Base-by-base conservation (phyloP, 53 echinoderm and acorn worm genomes). In the Patiria pectinifera region DNA sequence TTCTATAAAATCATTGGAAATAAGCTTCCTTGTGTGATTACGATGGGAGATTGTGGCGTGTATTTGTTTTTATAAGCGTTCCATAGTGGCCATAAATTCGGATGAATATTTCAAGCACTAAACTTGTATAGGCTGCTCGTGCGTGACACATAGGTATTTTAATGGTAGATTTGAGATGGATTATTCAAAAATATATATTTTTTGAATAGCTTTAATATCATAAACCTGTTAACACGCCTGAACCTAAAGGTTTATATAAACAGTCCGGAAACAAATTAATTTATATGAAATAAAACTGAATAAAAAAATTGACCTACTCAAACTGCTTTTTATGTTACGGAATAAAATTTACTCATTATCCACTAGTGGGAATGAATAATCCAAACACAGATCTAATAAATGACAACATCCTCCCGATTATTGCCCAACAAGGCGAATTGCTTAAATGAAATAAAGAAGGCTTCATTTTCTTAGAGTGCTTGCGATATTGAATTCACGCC, bases 61-160 rank as follows among this genome's bases (percentile, higher is more conserved):
- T 74, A 21, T 74, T 74, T 74, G 74, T 74, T 74, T 74, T 74
- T n/a, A 74, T 74, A 74, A 74, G 24, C 74, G 24, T 21, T 10
- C 24, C 74, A 74, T 74, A 53, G 8, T 74, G 74, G 19, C 10
- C 11, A 23, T 74, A 70, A 15, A 70, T 70, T 70, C 16, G 16
- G 4, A 70, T 70, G 21, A 14, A 70, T 23, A 74, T 74, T 74
- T 74, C 74, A 8, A 74, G 74, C 11, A 74, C 24, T 21, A 0
- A 14, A 15, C 70, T 18, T 4, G 10, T 66, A 13, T 18, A 13
- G 66, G 12, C 66, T 14, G 14, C 66, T 11, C 3, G 12, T 16
- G 19, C 35, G 35, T 35, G 19, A 66, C 66, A 15, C 66, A 53
- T 66, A 11, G 14, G 3, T 2, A 66, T 66, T 14, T 66, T 14